Evolutionary conservation across 2,888 invertebrate genomes (phyloP).

Genomic region (Trichogramma dendrolimi): DNA sequence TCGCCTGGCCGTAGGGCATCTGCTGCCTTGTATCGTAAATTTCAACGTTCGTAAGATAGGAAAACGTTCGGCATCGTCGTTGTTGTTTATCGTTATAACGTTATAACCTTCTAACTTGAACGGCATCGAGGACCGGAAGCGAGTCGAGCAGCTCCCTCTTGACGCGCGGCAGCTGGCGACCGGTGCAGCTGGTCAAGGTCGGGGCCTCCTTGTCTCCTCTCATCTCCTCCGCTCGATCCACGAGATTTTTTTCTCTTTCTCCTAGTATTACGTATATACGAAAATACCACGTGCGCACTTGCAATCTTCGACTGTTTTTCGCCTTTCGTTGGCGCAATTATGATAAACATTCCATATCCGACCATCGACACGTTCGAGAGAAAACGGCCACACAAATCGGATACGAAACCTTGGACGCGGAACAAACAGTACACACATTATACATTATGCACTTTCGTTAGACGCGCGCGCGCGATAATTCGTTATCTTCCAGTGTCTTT

Average conservation of each 20-base stretch:
- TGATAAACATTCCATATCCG: no score
- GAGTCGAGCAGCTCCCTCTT: conserved; percentile 42
- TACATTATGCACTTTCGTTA: no score
- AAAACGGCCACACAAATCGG: no score
- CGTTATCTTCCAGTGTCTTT: no score
- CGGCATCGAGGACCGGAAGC: conserved; percentile 44
- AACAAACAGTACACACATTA: no score
- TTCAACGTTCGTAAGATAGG: neutral
- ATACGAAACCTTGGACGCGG: no score
- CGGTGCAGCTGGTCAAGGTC: conserved; percentile 32
- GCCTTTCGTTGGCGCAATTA: neutral
- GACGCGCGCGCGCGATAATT: no score
- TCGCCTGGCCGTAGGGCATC: conserved; percentile 56
- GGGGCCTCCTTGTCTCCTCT: conserved; percentile 26
- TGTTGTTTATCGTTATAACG: neutral
- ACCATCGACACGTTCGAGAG: no score
- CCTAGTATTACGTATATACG: neutral
- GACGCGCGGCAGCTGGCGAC: conserved; percentile 34
- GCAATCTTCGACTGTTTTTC: neutral
- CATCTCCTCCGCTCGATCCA: neutral
- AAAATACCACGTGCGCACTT: neutral
- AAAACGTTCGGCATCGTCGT: neutral
- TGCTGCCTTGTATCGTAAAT: conserved; percentile 50
- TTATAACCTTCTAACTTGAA: conserved; percentile 47
- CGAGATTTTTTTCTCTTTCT: no score